Base-by-base conservation (phyloP, 2,888 invertebrate genomes). In the Patella pellucida region DNA sequence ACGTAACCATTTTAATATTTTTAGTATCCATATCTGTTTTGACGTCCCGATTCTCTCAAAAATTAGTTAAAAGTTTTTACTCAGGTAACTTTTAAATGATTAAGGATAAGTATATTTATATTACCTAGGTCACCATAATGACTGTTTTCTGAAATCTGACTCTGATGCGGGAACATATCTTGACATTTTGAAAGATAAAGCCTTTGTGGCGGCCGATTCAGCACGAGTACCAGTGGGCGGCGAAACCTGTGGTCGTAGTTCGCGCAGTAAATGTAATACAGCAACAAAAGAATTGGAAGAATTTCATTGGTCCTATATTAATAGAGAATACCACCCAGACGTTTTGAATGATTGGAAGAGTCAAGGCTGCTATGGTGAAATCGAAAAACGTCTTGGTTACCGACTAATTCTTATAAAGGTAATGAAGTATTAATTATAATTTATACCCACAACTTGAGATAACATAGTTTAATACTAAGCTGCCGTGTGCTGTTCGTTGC, bases 241-340 rank as follows among this genome's bases (percentile, higher is more conserved):
- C 16, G 77, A 77, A 70, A 77, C 77, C 16, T 77, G 77, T 54
- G 51, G 74, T n/a, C 31, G 31, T 15, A 67, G 67, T 41, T n/a
- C 27, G 31, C 52, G 77, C 19, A 71, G 71, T 27, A 74, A 77
- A 52, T 77, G 77, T 50, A 72, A 69, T 16, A 77, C 77, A 16
- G 77, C 77, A 1, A 51, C 62, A 5, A 69, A 62, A 16, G 77
- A 77, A 72, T 52, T 75, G 72, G 67, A 67, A 7, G n/a, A 74
- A 72, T 77, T 77, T 51, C 77, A 77, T 54, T 77, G 75, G 74
- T 74, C 77, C 23, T 74, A 70, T n/a, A 51, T 77, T 15, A 71
- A 77, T 51, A 16, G 52, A n/a, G 68, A 54, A 9, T 77, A 70
- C 50, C 19, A 72, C 50, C 4, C 50, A 14, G 72, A 75, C 19